Percentiles rank a stretch among this genome's conserved stretches.
Evolutionary conservation across 2,797 vertebrate genomes (phyloP).

Genomic region (Malurus leucopterus): DNA sequence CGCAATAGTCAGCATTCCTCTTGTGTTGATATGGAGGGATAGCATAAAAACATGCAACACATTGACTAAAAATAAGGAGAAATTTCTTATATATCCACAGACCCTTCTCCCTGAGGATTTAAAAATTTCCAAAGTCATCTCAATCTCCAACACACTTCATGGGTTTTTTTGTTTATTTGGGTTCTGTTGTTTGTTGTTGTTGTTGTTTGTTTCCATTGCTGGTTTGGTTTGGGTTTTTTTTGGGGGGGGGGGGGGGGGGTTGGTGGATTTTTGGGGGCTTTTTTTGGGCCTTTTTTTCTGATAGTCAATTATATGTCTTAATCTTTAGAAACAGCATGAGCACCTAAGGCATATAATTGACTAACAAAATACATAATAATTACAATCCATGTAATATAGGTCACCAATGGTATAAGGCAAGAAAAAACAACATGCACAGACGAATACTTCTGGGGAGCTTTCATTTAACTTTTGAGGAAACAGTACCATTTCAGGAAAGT

Average conservation of each 20-base stretch:
- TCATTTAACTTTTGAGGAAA: not conserved
- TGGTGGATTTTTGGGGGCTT: too few species aligned
- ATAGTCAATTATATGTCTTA: too few species aligned
- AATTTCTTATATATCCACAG: not conserved
- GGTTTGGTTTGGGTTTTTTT: too few species aligned
- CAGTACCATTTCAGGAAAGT: slow-evolving; percentile 1
- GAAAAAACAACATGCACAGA: not conserved
- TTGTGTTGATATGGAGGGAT: not conserved
- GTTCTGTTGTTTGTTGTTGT: too few species aligned
- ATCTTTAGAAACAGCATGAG: too few species aligned
- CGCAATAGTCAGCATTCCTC: not conserved
- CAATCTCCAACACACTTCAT: not conserved
- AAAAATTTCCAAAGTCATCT: not conserved
- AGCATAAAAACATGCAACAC: not conserved
- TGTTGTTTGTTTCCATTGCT: too few species aligned
- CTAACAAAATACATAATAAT: not conserved
- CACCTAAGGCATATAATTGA: not conserved
- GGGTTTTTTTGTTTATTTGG: not conserved
- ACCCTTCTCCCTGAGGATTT: not conserved
- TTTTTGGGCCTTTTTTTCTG: too few species aligned
- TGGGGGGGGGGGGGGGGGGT: too few species aligned
- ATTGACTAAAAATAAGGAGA: not conserved
- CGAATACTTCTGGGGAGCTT: not conserved
- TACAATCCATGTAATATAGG: not conserved
- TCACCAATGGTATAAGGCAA: not conserved